These are phyloP conservation scores for Hoplodrina ambigua DNA, from an alignment of 2,888 invertebrate species.

Conservation along the genomic window DNA sequence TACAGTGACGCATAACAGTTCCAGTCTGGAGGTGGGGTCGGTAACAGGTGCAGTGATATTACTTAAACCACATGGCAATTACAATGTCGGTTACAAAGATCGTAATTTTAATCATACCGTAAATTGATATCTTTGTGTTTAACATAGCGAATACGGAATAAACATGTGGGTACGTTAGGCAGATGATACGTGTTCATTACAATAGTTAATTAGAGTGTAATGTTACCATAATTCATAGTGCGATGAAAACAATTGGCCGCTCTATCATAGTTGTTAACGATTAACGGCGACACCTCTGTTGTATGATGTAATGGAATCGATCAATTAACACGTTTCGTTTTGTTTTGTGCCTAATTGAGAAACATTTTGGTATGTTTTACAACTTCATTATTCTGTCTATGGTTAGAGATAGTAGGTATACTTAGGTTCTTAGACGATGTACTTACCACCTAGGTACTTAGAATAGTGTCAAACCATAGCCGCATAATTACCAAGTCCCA, in stretches of 20 bases:
- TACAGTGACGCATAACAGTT: conserved; percentile 40
- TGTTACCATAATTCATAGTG: conserved; percentile 44
- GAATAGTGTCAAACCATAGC: conserved; percentile 11
- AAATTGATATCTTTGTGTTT: conserved; percentile 22
- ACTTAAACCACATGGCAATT: conserved; percentile 34
- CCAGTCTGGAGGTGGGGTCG: conserved; percentile 16
- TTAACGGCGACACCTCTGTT: conserved; percentile 36
- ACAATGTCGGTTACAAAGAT: conserved; percentile 33
- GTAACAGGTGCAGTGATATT: conserved; percentile 47
- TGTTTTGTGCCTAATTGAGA: conserved; percentile 21
- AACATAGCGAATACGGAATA: conserved; percentile 11
- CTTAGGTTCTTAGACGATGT: not conserved
- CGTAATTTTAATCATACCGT: conserved; percentile 36
- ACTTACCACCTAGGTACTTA: not conserved
- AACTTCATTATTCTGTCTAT: conserved; percentile 3
- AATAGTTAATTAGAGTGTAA: conserved; percentile 46
- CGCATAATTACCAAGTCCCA: conserved; percentile 28
- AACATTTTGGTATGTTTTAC: conserved; percentile 21
- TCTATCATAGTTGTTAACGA: conserved; percentile 47
- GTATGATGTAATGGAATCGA: conserved; percentile 27
- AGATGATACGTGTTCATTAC: conserved; percentile 45
- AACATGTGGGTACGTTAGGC: conserved; percentile 29
- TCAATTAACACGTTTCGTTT: conserved; percentile 33
- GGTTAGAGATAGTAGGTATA: conserved; percentile 1
- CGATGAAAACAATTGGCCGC: conserved; percentile 50